phyloP scores from a whole-genome alignment of 2,113 vertebrate genomes.

The Syrrhaptes paradoxus region DNA sequence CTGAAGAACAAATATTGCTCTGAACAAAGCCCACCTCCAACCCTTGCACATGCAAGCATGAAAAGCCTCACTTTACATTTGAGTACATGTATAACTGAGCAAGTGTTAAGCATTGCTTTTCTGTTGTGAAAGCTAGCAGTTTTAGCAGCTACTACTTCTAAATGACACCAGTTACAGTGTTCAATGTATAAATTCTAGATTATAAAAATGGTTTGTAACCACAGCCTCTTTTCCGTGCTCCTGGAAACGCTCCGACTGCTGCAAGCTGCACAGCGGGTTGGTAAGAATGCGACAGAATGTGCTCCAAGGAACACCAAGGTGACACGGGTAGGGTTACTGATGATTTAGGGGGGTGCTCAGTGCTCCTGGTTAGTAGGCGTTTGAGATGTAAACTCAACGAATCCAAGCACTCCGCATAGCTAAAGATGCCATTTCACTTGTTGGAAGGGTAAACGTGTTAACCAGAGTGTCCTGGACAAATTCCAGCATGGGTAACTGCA shows the following conservation, averaged over 20 bases:
- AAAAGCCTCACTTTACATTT: background rate
- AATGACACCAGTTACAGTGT: background rate
- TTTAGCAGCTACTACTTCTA: background rate
- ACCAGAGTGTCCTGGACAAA: background rate
- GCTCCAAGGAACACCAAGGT: background rate
- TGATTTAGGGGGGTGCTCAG: background rate
- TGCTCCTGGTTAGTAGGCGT: background rate
- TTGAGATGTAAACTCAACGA: conserved; percentile 12
- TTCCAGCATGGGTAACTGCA: background rate
- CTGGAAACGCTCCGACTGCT: background rate
- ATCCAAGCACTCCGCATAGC: background rate
- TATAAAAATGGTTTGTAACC: background rate
- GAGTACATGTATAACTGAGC: background rate
- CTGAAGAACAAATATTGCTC: background rate
- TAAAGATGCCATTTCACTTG: background rate
- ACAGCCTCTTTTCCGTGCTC: background rate
- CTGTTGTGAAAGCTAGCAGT: background rate
- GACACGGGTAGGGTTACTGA: background rate
- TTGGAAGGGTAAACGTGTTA: background rate
- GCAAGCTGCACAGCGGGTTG: background rate
- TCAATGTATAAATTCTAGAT: background rate
- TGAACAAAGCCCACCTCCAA: background rate
- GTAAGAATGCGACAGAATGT: background rate
- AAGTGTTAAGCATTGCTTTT: background rate
- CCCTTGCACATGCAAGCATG: background rate